Evolutionary conservation across 2,797 vertebrate species (phyloP).

Genomic region (Tragelaphus eurycerus): DNA sequence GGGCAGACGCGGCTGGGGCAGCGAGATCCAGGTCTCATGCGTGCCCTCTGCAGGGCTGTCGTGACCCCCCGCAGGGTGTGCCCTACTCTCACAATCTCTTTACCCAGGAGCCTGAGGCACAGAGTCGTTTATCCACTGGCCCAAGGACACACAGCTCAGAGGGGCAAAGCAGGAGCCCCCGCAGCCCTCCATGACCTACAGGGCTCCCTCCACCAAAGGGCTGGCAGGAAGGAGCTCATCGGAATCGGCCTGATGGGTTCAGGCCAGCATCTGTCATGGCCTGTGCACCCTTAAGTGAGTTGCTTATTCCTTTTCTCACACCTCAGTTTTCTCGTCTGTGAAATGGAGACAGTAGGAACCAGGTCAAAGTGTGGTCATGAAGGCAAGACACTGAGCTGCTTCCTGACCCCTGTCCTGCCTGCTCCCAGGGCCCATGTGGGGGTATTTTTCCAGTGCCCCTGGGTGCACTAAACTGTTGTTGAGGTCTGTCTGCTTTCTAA

Average conservation of each 20-base stretch:
- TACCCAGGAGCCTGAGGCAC: not conserved
- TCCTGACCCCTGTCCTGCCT: not conserved
- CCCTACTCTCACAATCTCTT: not conserved
- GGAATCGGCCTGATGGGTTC: not conserved
- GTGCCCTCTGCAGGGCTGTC: no score
- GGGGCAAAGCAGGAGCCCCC: not conserved
- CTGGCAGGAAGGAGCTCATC: rapidly evolving
- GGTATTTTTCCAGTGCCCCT: rapidly evolving
- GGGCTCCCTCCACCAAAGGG: not conserved
- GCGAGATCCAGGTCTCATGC: rapidly evolving
- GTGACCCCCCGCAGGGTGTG: no score
- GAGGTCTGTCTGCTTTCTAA: not conserved
- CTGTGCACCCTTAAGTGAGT: not conserved
- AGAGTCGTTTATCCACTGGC: not conserved
- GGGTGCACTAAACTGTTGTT: not conserved
- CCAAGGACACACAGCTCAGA: not conserved
- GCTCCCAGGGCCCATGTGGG: rapidly evolving
- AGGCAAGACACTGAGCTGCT: no score
- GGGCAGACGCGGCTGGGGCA: no score
- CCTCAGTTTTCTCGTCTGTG: not conserved
- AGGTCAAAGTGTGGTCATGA: not conserved
- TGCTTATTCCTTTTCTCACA: not conserved
- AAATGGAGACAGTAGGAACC: not conserved
- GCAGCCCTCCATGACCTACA: not conserved
- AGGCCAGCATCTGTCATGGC: not conserved